Evolutionary conservation across 2,797 vertebrate species (phyloP).

Genomic region (Amblyraja radiata): DNA sequence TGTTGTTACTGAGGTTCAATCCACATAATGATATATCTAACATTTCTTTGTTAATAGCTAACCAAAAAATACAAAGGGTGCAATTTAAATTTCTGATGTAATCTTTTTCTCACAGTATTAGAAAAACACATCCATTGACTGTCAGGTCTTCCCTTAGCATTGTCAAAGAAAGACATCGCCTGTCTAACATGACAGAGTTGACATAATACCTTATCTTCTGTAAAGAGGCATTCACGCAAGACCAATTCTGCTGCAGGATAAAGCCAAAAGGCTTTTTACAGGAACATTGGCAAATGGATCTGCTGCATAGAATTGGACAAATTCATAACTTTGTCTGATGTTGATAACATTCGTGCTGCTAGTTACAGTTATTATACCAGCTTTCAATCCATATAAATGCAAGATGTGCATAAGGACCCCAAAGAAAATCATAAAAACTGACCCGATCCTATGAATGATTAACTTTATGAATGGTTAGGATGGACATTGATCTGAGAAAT

Average conservation of each 20-base stretch:
- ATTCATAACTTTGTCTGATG: neutral
- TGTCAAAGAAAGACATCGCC: slow-evolving; percentile 10
- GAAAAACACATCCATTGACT: neutral
- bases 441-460: neutral
- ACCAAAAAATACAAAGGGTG: neutral
- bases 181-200: slow-evolving; percentile 7
- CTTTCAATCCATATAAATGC: neutral
- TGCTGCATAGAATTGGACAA: neutral
- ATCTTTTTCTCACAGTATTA: neutral
- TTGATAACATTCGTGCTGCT: neutral
- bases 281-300: neutral
- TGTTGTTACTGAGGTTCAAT: neutral
- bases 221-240: neutral
- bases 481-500: neutral
- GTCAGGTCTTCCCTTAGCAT: neutral
- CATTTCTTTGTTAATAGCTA: neutral
- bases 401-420: neutral
- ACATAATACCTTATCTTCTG: neutral
- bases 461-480: neutral
- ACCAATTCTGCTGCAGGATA: neutral
- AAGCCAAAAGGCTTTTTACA: neutral
- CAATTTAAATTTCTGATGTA: slow-evolving; percentile 19
- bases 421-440: neutral
- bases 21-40: neutral
- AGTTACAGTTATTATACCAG: neutral